These are phyloP conservation scores for Erethizon dorsatum DNA, from an alignment of 2,797 vertebrate genomes.

Conservation along the genomic window DNA sequence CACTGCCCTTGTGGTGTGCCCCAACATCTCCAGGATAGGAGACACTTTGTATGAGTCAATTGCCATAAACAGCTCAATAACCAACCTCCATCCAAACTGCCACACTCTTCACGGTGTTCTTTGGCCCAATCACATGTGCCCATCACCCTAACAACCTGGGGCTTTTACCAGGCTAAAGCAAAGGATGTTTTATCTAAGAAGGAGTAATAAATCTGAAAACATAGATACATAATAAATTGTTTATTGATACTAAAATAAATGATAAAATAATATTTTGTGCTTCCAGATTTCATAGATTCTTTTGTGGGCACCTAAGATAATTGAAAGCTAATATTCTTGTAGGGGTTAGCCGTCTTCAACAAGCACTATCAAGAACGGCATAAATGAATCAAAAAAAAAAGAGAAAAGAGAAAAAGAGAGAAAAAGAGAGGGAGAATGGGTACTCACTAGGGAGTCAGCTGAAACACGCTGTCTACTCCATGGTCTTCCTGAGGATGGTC, in stretches of 20 bases:
- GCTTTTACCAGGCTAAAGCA: not conserved
- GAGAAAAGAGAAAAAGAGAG: too few relatives aligned
- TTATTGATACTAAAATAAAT: not conserved
- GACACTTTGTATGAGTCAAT: not conserved
- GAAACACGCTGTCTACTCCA: not conserved
- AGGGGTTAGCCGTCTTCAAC: conserved; percentile 21
- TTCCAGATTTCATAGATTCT: not conserved
- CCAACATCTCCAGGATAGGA: not conserved
- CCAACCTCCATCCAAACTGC: not conserved
- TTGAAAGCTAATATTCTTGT: conserved; percentile 8
- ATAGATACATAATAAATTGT: not conserved
- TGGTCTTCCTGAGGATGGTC: not conserved
- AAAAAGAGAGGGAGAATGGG: not conserved
- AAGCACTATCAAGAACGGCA: not conserved
- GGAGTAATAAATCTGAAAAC: not conserved
- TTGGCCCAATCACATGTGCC: not conserved
- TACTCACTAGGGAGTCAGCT: not conserved
- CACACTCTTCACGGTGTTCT: not conserved
- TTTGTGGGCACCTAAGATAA: not conserved
- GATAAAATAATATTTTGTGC: conserved; percentile 26
- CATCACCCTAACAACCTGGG: not conserved
- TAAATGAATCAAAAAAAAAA: not conserved
- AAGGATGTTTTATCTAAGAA: not conserved
- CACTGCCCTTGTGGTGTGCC: not conserved
- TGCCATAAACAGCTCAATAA: not conserved